Evolutionary conservation across 1,140 invertebrate genomes (phyloP).

Genomic region (Ceratoteleas bidentatus): DNA sequence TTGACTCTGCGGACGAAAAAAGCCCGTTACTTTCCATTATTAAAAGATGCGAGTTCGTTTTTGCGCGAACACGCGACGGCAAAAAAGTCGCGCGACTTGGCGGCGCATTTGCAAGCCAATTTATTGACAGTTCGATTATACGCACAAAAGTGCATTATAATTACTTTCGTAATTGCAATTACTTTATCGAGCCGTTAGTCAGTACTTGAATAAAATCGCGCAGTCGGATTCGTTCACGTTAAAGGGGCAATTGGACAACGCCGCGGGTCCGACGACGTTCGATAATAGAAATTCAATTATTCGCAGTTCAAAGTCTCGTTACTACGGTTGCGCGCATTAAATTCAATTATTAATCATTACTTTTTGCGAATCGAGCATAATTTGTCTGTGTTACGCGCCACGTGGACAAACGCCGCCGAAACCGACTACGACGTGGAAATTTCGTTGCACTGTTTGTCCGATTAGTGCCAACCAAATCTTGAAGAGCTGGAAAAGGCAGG

Average conservation of each 20-base stretch:
- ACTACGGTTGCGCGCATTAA: constrained; percentile 17
- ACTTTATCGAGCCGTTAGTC: neutral
- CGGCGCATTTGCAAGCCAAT: neutral
- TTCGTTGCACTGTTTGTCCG: no score
- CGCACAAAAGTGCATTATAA: neutral
- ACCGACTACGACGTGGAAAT: no score
- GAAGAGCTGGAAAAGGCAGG: no score
- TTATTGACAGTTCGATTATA: constrained; percentile 10
- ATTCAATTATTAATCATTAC: constrained; percentile 35
- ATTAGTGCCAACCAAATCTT: no score
- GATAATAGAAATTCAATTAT: constrained; percentile 37
- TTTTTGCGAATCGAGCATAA: constrained; percentile 10
- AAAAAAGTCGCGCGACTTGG: constrained; percentile 8
- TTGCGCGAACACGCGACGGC: neutral
- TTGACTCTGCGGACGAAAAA: constrained; percentile 19
- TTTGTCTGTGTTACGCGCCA: neutral
- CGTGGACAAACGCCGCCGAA: no score
- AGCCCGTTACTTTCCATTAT: constrained; percentile 15
- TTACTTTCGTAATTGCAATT: neutral
- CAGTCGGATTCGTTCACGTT: constrained; percentile 19
- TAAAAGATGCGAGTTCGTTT: constrained; percentile 11
- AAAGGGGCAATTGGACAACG: constrained; percentile 16
- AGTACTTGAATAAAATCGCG: neutral
- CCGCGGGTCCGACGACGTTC: constrained; percentile 23
- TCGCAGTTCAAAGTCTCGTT: constrained; percentile 19